Conservation (phyloP, 2,888 invertebrate species). For the Seladonia tumulorum region DNA sequence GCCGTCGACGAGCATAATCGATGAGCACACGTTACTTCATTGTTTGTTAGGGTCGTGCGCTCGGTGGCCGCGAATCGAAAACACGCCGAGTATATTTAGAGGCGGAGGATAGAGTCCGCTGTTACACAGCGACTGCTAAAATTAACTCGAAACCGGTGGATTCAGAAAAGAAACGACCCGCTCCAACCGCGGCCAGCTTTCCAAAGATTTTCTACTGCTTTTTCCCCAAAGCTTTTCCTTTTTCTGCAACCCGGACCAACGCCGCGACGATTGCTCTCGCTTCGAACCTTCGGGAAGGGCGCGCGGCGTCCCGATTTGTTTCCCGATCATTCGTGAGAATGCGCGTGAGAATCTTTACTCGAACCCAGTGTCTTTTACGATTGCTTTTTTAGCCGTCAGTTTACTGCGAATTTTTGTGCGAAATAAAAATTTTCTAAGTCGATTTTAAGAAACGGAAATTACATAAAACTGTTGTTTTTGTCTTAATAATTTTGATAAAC, state of each 20-base stretch:
- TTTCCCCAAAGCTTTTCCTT: background rate
- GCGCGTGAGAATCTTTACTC: too few relatives aligned
- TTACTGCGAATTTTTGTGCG: too few relatives aligned
- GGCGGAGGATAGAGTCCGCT: slow-evolving; percentile 1
- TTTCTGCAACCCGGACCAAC: background rate
- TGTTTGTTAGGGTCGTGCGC: slow-evolving; percentile 5
- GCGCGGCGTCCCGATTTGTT: background rate
- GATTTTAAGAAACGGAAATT: too few relatives aligned
- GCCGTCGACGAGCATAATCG: slow-evolving; percentile 29
- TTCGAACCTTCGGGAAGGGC: background rate
- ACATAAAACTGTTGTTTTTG: too few relatives aligned
- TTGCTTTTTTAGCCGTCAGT: too few relatives aligned
- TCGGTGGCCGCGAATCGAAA: slow-evolving; percentile 40
- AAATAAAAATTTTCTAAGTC: too few relatives aligned
- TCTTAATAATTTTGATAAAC: too few relatives aligned
- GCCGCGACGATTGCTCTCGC: background rate
- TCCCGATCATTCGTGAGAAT: background rate
- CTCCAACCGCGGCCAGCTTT: background rate
- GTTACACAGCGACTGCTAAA: slow-evolving; percentile 32
- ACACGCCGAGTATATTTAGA: slow-evolving; percentile 33
- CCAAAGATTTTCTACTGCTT: background rate
- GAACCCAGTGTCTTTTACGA: too few relatives aligned
- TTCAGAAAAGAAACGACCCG: slow-evolving; percentile 16
- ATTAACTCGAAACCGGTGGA: slow-evolving; percentile 33
- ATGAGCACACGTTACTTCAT: slow-evolving; percentile 13